Evolutionary conservation across 2,888 invertebrate genomes (phyloP), one percentile per base, ranked within the genome.

Genomic region (Syrphus vitripennis): DNA sequence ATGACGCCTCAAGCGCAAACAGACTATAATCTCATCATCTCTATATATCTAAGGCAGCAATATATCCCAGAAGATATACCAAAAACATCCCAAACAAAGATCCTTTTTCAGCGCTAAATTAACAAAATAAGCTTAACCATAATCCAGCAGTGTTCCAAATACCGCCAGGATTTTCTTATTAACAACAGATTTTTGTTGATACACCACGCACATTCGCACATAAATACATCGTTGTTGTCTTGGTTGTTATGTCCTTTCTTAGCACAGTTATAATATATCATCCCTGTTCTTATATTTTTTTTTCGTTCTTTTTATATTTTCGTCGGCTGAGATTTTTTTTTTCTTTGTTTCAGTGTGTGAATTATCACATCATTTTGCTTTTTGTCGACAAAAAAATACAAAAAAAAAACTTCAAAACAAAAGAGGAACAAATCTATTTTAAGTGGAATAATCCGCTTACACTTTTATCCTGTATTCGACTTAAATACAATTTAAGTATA

Each of bases 401-500:
- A 53, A 45, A 72, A 74, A 61, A 69, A 76, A 48, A 61, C 76
- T 63, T 63, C 74, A 37, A 86, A 86, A 86, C 81, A 86, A 81
- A 86, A 82, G 78, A 74, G n/a, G 57, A 63, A 86, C 86, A 86
- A 86, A 86, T 86, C 86, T 78, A 71, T 82, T 86, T 86, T 86
- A 86, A 86, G 86, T 86, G 86, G 86, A 86, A 86, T 86, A 86
- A 86, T 77, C 86, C 86, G 74, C 86, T 86, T 86, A 86, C 78
- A 69, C 77, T 34, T 74, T 63, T 82, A 82, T 86, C 86, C 77
- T 78, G 63, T 70, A 53, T 86, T 86, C 86, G 82, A 77, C 81
- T 82, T 72, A 86, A 86, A 86, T 70, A 86, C 86, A 86, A 86
- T 86, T 86, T 86, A 86, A 86, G 86, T 74, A 82, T 81, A 86